phyloP scores from a whole-genome alignment of 2,797 vertebrate species.

The Gouania willdenowi region DNA sequence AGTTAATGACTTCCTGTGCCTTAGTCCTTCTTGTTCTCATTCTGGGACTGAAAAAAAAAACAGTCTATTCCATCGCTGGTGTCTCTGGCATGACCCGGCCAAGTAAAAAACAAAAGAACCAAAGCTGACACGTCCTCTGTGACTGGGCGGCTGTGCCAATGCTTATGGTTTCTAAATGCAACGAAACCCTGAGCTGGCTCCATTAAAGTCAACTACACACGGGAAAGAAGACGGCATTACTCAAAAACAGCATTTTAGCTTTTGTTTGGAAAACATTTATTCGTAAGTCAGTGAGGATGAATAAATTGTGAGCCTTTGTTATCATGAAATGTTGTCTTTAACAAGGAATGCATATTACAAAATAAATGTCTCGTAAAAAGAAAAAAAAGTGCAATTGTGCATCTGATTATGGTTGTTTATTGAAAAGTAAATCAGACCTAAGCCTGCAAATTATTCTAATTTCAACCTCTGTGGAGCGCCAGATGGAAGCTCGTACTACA shows the following conservation, averaged over 20 bases:
- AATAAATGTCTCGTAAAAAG: not conserved
- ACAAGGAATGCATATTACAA: slow-evolving; percentile 1
- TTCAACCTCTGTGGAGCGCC: slow-evolving; percentile 34
- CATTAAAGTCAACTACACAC: slow-evolving; percentile 16
- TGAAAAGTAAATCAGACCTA: slow-evolving; percentile 35
- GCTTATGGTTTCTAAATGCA: slow-evolving; percentile 14
- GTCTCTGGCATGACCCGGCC: slow-evolving; percentile 20
- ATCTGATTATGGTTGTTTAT: slow-evolving; percentile 30
- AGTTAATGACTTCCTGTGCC: slow-evolving; percentile 58
- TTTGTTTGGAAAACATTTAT: slow-evolving; percentile 10
- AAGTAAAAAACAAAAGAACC: slow-evolving; percentile 64
- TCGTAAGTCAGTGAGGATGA: slow-evolving; percentile 6
- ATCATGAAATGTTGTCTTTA: slow-evolving; percentile 8
- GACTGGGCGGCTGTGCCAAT: slow-evolving; percentile 21
- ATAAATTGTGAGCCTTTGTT: slow-evolving; percentile 11
- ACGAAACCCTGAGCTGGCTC: slow-evolving; percentile 44
- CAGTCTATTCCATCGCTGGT: slow-evolving; percentile 40
- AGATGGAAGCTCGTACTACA: slow-evolving; percentile 42
- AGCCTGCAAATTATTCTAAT: slow-evolving; percentile 36
- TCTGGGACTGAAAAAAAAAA: slow-evolving; percentile 50
- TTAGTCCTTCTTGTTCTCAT: slow-evolving; percentile 26
- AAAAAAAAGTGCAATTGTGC: slow-evolving; percentile 16
- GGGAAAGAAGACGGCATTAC: slow-evolving; percentile 7
- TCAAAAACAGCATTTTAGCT: slow-evolving; percentile 7
- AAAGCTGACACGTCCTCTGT: slow-evolving; percentile 50